These are phyloP conservation scores for Sebastiscus albofasciatus DNA, from an alignment of 2,797 vertebrate genomes.

Conservation along the genomic window DNA sequence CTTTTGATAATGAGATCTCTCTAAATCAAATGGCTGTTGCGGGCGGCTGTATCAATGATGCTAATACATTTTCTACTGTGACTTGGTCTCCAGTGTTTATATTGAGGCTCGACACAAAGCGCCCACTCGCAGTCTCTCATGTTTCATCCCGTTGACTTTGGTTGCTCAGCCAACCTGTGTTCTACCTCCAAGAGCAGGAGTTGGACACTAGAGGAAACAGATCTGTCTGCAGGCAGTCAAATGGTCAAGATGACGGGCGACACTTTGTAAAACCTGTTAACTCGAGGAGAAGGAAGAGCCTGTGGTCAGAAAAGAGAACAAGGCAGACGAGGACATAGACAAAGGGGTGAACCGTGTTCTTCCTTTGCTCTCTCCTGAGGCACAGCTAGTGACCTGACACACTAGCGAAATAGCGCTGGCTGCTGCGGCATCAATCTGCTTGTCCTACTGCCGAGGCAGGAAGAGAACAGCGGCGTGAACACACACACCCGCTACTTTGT, in stretches of 20 bases:
- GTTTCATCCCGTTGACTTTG: conserved; percentile 4
- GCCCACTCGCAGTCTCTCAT: conserved; percentile 7
- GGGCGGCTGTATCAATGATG: background rate
- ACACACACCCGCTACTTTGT: conserved; percentile 6
- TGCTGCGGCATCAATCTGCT: conserved; percentile 63
- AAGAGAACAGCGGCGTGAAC: conserved; percentile 43
- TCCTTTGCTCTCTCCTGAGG: conserved; percentile 47
- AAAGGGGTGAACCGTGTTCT: conserved; percentile 34
- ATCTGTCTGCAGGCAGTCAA: background rate
- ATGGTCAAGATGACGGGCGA: conserved; percentile 4
- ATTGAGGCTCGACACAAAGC: conserved; percentile 1
- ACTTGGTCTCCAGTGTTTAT: conserved; percentile 32
- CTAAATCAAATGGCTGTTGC: conserved; percentile 21
- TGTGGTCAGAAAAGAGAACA: conserved; percentile 39
- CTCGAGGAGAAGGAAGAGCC: conserved; percentile 20
- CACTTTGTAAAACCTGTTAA: conserved; percentile 33
- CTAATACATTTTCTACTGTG: conserved; percentile 4
- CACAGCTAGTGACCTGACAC: conserved; percentile 56
- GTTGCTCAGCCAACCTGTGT: background rate
- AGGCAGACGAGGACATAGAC: conserved; percentile 25
- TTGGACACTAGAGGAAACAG: background rate
- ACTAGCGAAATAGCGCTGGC: conserved; percentile 37
- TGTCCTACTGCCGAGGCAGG: conserved; percentile 55
- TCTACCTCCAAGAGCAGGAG: background rate
- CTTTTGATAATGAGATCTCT: conserved; percentile 33